Evolutionary conservation across 2,797 vertebrate genomes (phyloP), one percentile per base, ranked within the genome.

Genomic region (Myripristis murdjan): DNA sequence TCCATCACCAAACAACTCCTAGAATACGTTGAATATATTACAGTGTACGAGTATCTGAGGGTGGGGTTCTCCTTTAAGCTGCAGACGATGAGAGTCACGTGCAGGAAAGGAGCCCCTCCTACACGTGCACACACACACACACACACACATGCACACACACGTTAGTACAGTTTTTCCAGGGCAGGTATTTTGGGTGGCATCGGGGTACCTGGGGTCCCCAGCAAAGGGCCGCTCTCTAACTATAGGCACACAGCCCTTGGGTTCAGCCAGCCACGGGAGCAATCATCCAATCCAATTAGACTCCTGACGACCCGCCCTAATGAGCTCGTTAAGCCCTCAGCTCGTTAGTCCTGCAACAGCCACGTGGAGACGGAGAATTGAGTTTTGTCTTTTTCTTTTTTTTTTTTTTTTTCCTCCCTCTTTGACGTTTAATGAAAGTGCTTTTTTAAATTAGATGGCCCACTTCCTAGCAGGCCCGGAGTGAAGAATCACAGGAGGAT

Each of bases 281-380:
- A 80, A 87, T 90, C 83, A 84, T 56, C 75, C 24, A 20, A 53
- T 70, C 70, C 83, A 89, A 90, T 90, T 87, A 90, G 64, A 75
- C 59, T 61, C 10, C 23, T 56, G 6, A 44, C 64, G 68, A 79
- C 85, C 71, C 78, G 39, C 71, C 78, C 75, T 86, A 85, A 88
- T 86, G 84, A 87, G 86, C 73, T 73, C 57, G 69, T 79, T 82
- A 87, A 84, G 81, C 87, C 85, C 83, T 91, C 81, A 82, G 77
- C 85, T 88, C 74, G 33, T 73, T 87, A 87, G 74, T 74, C 41
- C 74, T 82, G 69, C 83, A 77, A 79, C 41, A 64, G 85, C 84
- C 82, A 88, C 78, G 73, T 23, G 47, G 55, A 75, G 59, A 77
- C 70, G 46, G 69, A 70, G 70, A 72, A 57, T 51, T 72, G 28